phyloP scores from a whole-genome alignment of 2,888 invertebrate genomes.

The Drosophila meridiana region DNA sequence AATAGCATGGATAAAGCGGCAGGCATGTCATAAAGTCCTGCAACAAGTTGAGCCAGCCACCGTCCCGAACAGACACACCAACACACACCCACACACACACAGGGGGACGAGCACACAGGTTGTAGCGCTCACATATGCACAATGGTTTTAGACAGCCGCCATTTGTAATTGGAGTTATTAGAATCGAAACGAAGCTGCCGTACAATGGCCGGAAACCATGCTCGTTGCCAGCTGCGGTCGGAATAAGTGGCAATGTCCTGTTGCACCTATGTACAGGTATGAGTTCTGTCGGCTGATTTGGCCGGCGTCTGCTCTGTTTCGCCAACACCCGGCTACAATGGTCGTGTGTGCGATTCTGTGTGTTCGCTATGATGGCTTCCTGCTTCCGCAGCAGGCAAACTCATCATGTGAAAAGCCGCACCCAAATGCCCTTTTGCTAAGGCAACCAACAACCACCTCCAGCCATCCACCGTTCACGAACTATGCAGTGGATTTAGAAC shows the following conservation, averaged over 20 bases:
- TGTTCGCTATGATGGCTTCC: conserved; percentile 69
- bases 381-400: conserved; percentile 70
- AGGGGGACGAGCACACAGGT: conserved; percentile 8
- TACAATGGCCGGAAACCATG: conserved; percentile 44
- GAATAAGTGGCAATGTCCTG: conserved; percentile 71
- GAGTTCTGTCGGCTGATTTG: conserved; percentile 5
- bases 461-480: conserved; percentile 38
- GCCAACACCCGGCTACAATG: conserved; percentile 30
- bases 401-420: conserved; percentile 67
- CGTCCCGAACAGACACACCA: conserved; percentile 18
- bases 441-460: neutral
- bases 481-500: conserved; percentile 72
- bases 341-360: conserved; percentile 27
- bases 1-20: conserved; percentile 76
- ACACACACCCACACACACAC: conserved; percentile 8
- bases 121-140: conserved; percentile 55
- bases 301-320: conserved; percentile 23
- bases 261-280: conserved; percentile 52
- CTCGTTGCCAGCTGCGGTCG: conserved; percentile 57
- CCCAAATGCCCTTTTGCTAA: conserved; percentile 22
- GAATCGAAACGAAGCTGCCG: conserved; percentile 69
- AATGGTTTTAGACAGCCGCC: conserved; percentile 70
- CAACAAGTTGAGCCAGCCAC: conserved; percentile 75
- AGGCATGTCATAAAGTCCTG: conserved; percentile 74
- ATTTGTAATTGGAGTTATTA: conserved; percentile 79